Evolutionary conservation across 2,113 vertebrate genomes (phyloP), one percentile per base, ranked within the genome.

Genomic region (Rhodinocichla rosea): DNA sequence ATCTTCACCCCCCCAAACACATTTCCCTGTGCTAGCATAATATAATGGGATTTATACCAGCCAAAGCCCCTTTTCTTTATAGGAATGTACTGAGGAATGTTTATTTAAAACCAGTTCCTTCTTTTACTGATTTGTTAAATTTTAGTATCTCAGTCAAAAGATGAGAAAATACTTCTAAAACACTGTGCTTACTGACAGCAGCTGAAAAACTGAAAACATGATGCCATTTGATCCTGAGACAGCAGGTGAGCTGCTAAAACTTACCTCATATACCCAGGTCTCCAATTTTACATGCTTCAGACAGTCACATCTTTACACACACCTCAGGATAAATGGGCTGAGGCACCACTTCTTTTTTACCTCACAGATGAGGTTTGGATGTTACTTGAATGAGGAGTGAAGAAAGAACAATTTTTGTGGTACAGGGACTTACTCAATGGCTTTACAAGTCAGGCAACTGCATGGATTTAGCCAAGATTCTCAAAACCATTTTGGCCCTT

Each of bases 141-240:
- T 96, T 95, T 97, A 96, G 90, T 87, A 96, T 89, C 76, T 86
- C 39, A 87, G 83, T 15, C 24, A 78, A 95, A 96, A 85, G 33
- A 85, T 30, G 52, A 57, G 30, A 73, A 89, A 87, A 89, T 74
- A 82, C 7, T 83, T 79, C 55, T 83, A 95, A 92, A 37, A 70
- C 60, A 47, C 6, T 33, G 52, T 80, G 92, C 67, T 52, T 44
- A 76, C n/a, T 63, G 75, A 96, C 53, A 87, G 26, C 59, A 83
- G 76, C 49, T 76, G 69, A 59, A 45, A 65, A 81, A 86, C 32
- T 68, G 37, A 78, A 83, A 97, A 88, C 40, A 84, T 5, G 4
- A 97, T 85, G 57, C 19, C 30, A 78, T 93, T 87, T 91, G 69
- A 84, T 50, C 86, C 82, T 76, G 44, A 83, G 68, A 80, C 10